These are phyloP conservation scores for Limenitis camilla DNA, from an alignment of 2,888 invertebrate species.

Conservation along the genomic window DNA sequence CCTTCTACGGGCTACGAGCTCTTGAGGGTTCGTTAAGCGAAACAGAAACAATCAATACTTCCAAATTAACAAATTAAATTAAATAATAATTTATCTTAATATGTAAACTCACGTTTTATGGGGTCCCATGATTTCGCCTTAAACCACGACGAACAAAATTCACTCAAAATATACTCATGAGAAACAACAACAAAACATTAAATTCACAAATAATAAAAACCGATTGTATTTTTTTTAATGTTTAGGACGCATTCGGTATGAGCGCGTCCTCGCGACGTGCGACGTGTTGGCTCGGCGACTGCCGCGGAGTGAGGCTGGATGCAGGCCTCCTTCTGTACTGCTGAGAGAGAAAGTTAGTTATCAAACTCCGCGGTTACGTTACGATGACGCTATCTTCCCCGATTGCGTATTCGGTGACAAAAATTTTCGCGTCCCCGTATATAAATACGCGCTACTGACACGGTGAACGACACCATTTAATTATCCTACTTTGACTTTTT, in stretches of 20 bases:
- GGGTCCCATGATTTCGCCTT: slow-evolving; percentile 55
- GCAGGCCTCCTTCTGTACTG: slow-evolving; percentile 23
- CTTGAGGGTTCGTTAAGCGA: no score
- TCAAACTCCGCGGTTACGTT: slow-evolving; percentile 71
- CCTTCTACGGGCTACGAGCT: no score
- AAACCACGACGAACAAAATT: slow-evolving; percentile 35
- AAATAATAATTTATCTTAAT: slow-evolving; percentile 16
- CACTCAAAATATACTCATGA: slow-evolving; percentile 32
- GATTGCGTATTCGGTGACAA: slow-evolving; percentile 71
- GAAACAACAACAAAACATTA: slow-evolving; percentile 31
- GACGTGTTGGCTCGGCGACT: slow-evolving; percentile 52
- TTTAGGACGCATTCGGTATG: slow-evolving; percentile 40
- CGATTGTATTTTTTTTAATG: slow-evolving; percentile 35
- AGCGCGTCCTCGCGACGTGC: slow-evolving; percentile 54
- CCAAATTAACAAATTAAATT: slow-evolving; percentile 3
- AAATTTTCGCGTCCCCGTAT: slow-evolving; percentile 55
- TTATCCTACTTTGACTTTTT: slow-evolving; percentile 44
- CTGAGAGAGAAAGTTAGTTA: slow-evolving; percentile 70
- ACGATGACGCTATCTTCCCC: slow-evolving; percentile 65
- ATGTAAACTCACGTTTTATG: slow-evolving; percentile 50
- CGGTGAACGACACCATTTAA: slow-evolving; percentile 44
- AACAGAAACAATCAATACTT: neutral
- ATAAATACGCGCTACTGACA: slow-evolving; percentile 65
- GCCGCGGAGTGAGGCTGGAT: slow-evolving; percentile 54
- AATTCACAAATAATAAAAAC: slow-evolving; percentile 32